These are phyloP conservation scores for Macquaria australasica DNA, from an alignment of 2,113 vertebrate genomes.

Conservation along the genomic window DNA sequence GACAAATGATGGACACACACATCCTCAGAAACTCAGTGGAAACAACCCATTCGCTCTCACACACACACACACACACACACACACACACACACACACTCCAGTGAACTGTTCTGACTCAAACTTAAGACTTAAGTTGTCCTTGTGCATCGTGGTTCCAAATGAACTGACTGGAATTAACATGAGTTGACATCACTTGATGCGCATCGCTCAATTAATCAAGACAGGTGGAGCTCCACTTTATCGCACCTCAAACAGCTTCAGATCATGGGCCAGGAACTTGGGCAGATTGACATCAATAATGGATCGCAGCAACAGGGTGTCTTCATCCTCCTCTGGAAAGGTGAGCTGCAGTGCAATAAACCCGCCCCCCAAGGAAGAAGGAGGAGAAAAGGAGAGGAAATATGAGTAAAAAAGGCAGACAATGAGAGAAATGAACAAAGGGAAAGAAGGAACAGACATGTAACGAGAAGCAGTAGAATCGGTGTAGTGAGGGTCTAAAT, in stretches of 20 bases:
- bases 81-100: neutral
- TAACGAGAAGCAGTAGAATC: slow-evolving; percentile 3
- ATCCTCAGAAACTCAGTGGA: neutral
- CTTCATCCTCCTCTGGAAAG: slow-evolving; percentile 92
- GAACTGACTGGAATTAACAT: slow-evolving; percentile 44
- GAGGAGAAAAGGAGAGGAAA: neutral
- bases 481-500: slow-evolving; percentile 34
- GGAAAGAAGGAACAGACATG: slow-evolving; percentile 2
- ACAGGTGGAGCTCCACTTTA: slow-evolving; percentile 15
- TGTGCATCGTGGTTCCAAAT: slow-evolving; percentile 34
- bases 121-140: slow-evolving; percentile 31
- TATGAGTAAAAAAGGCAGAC: neutral
- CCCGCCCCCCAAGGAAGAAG: neutral
- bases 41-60: neutral
- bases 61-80: neutral
- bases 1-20: slow-evolving; percentile 8
- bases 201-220: slow-evolving; percentile 38
- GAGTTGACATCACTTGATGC: slow-evolving; percentile 45
- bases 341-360: slow-evolving; percentile 84
- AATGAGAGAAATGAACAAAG: neutral
- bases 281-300: slow-evolving; percentile 95
- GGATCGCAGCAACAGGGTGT: slow-evolving; percentile 91
- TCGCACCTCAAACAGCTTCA: slow-evolving; percentile 93
- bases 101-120: slow-evolving; percentile 35
- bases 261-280: slow-evolving; percentile 92